Percentiles rank a stretch among this genome's conserved stretches.
These are phyloP conservation scores for Phylloscopus trochilus DNA, from an alignment of 2,113 vertebrate genomes.

Conservation along the genomic window DNA sequence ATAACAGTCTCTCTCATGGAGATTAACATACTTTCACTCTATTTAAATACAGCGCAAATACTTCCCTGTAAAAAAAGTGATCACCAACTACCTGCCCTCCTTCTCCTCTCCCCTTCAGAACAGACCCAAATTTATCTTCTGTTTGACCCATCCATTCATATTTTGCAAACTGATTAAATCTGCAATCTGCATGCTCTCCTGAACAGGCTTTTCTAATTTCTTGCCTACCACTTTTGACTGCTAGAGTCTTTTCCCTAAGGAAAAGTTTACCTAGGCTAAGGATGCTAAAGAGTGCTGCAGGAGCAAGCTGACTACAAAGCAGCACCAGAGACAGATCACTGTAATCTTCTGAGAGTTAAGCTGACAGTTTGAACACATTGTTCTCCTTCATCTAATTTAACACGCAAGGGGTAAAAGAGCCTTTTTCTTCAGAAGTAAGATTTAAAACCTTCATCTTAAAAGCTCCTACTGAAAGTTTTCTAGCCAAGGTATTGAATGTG, in stretches of 20 bases:
- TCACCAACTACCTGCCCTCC: neutral
- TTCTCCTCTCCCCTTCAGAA: neutral
- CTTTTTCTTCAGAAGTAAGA: neutral
- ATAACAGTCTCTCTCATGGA: neutral
- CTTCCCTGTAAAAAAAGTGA: neutral
- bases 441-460: neutral
- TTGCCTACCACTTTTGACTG: neutral
- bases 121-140: neutral
- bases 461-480: neutral
- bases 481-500: neutral
- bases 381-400: neutral
- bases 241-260: neutral
- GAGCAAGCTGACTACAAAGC: neutral
- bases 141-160: neutral
- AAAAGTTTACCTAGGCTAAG: neutral
- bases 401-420: accelerated
- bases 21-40: neutral
- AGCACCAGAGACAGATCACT: neutral
- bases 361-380: neutral
- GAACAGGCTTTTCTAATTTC: neutral
- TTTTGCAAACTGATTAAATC: neutral
- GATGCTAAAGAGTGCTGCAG: neutral
- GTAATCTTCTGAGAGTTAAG: neutral
- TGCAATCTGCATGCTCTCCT: accelerated
- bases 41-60: neutral